These are phyloP conservation scores for Sebastiscus albofasciatus DNA, from an alignment of 2,797 vertebrate genomes.

Conservation along the genomic window DNA sequence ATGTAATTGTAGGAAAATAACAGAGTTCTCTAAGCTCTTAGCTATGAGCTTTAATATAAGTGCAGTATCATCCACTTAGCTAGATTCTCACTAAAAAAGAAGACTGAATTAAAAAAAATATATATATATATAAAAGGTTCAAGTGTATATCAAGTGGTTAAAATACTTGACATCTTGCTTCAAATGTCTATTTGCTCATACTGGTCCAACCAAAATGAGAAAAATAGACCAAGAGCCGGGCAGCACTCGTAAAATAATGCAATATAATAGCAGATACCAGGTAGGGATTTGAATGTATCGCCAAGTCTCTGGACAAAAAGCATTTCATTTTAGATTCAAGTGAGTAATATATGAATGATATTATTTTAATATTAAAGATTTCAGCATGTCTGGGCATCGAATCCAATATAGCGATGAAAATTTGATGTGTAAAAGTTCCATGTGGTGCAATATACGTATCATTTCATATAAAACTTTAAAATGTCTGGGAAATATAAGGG, in stretches of 20 bases:
- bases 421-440: constrained; percentile 5
- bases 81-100: background rate
- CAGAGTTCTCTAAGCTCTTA: constrained; percentile 10
- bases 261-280: background rate
- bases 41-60: constrained; percentile 13
- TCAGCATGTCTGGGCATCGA: background rate
- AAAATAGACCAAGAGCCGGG: background rate
- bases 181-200: background rate
- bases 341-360: background rate
- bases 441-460: background rate
- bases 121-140: background rate
- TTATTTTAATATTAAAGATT: constrained; percentile 8
- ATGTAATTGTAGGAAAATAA: constrained; percentile 23
- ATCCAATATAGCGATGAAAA: constrained; percentile 10
- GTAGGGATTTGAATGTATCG: background rate
- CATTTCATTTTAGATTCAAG: background rate
- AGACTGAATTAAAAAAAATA: background rate
- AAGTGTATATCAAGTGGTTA: background rate
- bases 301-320: background rate
- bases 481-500: background rate
- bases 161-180: background rate
- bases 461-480: constrained; percentile 5
- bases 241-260: background rate
- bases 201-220: background rate
- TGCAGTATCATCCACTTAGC: background rate